Evolutionary conservation across 2,888 invertebrate species (phyloP), one percentile per base, ranked within the genome.

Genomic region (Clostera curtula): DNA sequence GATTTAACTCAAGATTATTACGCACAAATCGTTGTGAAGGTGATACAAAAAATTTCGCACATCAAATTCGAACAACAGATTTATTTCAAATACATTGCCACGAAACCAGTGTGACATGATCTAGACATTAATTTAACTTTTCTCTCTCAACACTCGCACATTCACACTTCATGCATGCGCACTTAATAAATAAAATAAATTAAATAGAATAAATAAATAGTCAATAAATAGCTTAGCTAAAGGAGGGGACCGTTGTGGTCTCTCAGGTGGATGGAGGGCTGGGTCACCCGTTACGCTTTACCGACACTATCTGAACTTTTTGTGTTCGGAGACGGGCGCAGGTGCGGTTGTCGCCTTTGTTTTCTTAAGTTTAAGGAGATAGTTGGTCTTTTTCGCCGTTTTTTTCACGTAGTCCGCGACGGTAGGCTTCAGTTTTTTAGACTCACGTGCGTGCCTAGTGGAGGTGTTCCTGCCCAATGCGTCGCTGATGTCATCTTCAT

Each of bases 371-470:
- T 85, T 84, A 59, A 71, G 68, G 54, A 69, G 59, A 58, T 77
- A 70, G 58, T 74, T 79, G 31, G 74, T 69, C 68, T 82, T 84
- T 83, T 84, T 82, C 35, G 67, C 82, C 40, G 71, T 64, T 61
- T 80, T 83, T 80, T 83, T 84, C 44, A 66, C 60, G 56, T 75
- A 68, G 56, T 60, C 63, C 51, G 68, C 60, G 55, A 60, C 62
- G 62, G 65, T 69, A 45, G 74, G 66, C 61, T 85, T 85, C 70
- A 79, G 68, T 68, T 88, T 88, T 89, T 91, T 92, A 63, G 92
- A 93, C 93, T 93, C 93, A 93, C 93, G 93, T 92, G 93, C 87
- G 85, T 80, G 70, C 63, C 82, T 82, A 29, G 54, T 53, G 43
- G 68, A 61, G 59, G 53, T 53, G 31, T 75, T 76, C 62, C 83